A percentile compares a stretch with the other conserved stretches of the same genome.
Conservation (phyloP, 2,888 invertebrate genomes). For the Agrotis ipsilon region DNA sequence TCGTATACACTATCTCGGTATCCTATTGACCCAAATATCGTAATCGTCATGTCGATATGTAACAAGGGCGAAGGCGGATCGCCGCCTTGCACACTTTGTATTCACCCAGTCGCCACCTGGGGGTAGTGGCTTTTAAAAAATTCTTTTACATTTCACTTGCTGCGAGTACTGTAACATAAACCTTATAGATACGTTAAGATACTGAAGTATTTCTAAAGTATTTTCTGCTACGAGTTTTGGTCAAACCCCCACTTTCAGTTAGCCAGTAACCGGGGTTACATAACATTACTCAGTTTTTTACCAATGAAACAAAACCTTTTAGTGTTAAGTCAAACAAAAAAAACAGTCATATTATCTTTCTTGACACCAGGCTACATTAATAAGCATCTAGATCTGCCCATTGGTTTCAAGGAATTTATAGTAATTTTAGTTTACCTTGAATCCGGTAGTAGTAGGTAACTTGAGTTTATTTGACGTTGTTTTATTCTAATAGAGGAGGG, state of each 20-base stretch:
- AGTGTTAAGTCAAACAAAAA: too few relatives aligned
- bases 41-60: slow-evolving; percentile 67
- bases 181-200: slow-evolving; percentile 42
- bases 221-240: neutral
- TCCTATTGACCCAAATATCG: slow-evolving; percentile 34
- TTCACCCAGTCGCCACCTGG: slow-evolving; percentile 87
- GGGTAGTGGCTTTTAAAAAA: slow-evolving; percentile 83
- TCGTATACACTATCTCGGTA: neutral
- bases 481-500: too few relatives aligned
- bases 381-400: too few relatives aligned
- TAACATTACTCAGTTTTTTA: neutral
- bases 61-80: slow-evolving; percentile 76
- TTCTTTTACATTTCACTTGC: slow-evolving; percentile 78
- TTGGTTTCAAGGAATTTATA: too few relatives aligned
- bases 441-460: too few relatives aligned
- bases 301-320: too few relatives aligned
- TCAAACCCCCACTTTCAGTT: neutral
- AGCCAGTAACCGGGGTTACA: neutral
- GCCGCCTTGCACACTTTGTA: slow-evolving; percentile 87
- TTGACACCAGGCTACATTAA: too few relatives aligned
- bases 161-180: slow-evolving; percentile 67
- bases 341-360: too few relatives aligned
- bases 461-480: too few relatives aligned
- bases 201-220: neutral
- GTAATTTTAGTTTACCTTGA: too few relatives aligned